Percentiles rank a stretch among this genome's conserved stretches.
These are phyloP conservation scores for Falco rusticolus DNA, from an alignment of 2,797 vertebrate genomes.

Conservation along the genomic window DNA sequence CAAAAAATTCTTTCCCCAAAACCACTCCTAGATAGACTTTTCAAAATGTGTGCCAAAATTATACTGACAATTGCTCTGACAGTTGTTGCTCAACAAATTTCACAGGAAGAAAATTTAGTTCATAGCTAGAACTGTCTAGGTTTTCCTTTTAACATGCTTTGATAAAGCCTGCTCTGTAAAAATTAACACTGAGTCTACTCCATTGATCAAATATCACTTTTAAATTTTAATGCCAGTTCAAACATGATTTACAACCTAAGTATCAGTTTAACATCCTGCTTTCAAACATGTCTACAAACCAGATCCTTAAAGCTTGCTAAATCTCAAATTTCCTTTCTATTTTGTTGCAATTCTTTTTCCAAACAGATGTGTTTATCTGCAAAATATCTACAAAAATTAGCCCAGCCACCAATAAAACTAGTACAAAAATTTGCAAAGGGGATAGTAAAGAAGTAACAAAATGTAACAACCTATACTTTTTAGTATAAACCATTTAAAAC, in stretches of 20 bases:
- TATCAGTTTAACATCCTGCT: not conserved
- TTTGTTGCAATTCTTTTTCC: not conserved
- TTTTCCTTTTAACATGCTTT: not conserved
- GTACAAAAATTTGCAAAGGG: not conserved
- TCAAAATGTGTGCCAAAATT: not conserved
- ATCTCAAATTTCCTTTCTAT: not conserved
- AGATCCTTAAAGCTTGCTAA: not conserved
- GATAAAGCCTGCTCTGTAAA: not conserved
- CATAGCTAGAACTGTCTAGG: not conserved
- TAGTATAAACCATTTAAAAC: not conserved
- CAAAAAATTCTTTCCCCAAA: not conserved
- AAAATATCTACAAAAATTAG: not conserved
- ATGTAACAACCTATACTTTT: not conserved
- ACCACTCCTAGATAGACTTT: not conserved
- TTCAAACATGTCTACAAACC: not conserved
- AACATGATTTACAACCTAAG: not conserved
- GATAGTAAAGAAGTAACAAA: not conserved
- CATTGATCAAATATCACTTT: not conserved
- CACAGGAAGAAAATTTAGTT: not conserved
- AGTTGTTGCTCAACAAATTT: not conserved
- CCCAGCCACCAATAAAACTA: not conserved
- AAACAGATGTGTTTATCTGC: not conserved
- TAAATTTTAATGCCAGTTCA: not conserved
- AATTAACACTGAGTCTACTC: not conserved
- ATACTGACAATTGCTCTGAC: not conserved